These are phyloP conservation scores for Zosterops borbonicus DNA, from an alignment of 2,113 vertebrate species.

Conservation along the genomic window DNA sequence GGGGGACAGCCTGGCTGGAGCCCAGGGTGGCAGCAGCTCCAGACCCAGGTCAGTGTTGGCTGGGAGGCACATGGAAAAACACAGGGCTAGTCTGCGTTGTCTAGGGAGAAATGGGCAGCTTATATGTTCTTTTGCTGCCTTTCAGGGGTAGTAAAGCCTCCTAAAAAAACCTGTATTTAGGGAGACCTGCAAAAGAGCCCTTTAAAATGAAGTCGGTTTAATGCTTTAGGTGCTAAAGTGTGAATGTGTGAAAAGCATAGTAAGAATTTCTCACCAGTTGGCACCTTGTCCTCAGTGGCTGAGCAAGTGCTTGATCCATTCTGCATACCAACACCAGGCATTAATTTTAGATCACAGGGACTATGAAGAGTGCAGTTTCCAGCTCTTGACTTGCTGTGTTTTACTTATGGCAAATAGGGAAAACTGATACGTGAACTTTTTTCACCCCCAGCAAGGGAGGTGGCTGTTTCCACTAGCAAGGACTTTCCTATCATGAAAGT, in stretches of 20 bases:
- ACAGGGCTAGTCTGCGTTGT: background rate
- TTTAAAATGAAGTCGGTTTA: background rate
- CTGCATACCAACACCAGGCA: conserved; percentile 23
- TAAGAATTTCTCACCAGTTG: conserved; percentile 54
- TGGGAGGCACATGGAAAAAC: background rate
- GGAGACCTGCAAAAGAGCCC: background rate
- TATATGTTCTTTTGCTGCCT: background rate
- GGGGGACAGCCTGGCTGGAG: background rate
- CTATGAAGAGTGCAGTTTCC: background rate
- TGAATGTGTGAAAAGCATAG: conserved; percentile 44
- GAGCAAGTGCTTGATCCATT: conserved; percentile 28
- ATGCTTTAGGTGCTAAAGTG: conserved; percentile 49
- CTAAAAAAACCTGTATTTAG: background rate
- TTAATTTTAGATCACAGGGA: conserved; percentile 48
- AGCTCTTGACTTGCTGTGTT: background rate
- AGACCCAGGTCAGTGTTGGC: background rate
- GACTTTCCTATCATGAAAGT: background rate
- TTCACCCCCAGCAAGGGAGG: background rate
- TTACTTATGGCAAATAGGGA: background rate
- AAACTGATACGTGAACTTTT: background rate
- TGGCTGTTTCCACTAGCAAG: background rate
- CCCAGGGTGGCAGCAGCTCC: background rate
- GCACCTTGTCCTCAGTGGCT: conserved; percentile 15
- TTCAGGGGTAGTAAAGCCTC: background rate
- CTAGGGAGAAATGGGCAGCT: background rate